phyloP scores from a whole-genome alignment of 2,888 invertebrate genomes.

The Acrobasis suavella region DNA sequence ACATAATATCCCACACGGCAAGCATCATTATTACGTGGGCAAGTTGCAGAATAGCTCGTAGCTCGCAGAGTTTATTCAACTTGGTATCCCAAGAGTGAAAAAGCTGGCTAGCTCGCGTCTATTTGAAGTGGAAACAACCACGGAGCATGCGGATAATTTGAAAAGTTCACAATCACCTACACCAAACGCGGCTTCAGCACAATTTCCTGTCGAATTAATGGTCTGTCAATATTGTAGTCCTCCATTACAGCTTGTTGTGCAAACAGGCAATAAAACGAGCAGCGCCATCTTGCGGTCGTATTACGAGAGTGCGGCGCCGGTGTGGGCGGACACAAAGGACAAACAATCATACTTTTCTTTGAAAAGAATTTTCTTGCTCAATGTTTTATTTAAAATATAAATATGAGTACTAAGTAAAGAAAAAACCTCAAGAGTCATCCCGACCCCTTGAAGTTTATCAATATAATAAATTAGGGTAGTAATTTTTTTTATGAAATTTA shows the following conservation, averaged over 20 bases:
- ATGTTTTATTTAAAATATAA: neutral
- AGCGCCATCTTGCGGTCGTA: slow-evolving; percentile 69
- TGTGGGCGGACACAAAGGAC: slow-evolving; percentile 23
- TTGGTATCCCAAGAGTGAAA: slow-evolving; percentile 49
- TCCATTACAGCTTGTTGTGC: slow-evolving; percentile 76
- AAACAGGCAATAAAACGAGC: slow-evolving; percentile 71
- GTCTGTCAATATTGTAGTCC: slow-evolving; percentile 80
- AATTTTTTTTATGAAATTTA: too few species aligned
- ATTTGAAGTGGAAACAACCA: slow-evolving; percentile 70
- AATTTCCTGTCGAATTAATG: slow-evolving; percentile 81
- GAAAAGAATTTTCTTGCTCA: neutral
- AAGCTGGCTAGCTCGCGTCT: slow-evolving; percentile 43
- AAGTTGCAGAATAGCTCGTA: slow-evolving; percentile 35
- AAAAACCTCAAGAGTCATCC: too few species aligned
- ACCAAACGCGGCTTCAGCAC: slow-evolving; percentile 72
- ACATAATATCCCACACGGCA: slow-evolving; percentile 11
- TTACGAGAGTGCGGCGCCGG: slow-evolving; percentile 63
- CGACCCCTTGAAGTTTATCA: too few species aligned
- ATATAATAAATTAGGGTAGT: too few species aligned
- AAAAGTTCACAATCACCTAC: slow-evolving; percentile 81
- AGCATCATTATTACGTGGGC: slow-evolving; percentile 23
- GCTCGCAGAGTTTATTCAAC: slow-evolving; percentile 55
- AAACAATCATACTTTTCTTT: neutral
- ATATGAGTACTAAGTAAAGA: too few species aligned
- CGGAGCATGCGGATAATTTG: slow-evolving; percentile 76